Conservation (phyloP, 2,888 invertebrate genomes). For the Microdon myrmicae region DNA sequence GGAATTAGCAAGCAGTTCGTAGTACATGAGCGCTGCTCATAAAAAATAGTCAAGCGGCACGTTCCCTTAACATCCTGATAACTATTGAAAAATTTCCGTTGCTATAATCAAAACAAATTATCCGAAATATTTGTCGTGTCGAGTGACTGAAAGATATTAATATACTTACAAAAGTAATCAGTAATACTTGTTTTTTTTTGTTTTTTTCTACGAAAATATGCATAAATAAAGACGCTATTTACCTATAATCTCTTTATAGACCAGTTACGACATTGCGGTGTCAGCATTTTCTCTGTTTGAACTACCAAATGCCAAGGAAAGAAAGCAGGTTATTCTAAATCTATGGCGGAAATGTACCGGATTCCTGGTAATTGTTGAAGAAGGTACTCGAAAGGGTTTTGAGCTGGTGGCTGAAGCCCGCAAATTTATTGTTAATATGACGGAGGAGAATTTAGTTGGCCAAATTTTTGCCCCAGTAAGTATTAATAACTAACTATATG, state of each 20-base stretch:
- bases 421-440: constrained; percentile 76
- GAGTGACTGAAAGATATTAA: neutral
- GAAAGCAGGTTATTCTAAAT: constrained; percentile 77
- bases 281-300: constrained; percentile 86
- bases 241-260: constrained; percentile 60
- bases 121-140: neutral
- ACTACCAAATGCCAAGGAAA: constrained; percentile 73
- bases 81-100: too few species aligned
- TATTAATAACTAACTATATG: constrained; percentile 41
- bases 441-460: constrained; percentile 65
- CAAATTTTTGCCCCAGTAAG: constrained; percentile 82
- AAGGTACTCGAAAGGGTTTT: constrained; percentile 85
- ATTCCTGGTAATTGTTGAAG: constrained; percentile 85
- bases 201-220: neutral
- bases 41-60: too few species aligned
- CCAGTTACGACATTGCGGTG: constrained; percentile 82
- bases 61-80: too few species aligned
- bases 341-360: constrained; percentile 88
- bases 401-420: constrained; percentile 84
- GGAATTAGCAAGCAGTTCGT: too few species aligned
- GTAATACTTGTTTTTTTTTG: neutral
- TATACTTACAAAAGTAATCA: neutral
- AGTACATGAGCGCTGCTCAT: too few species aligned
- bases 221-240: constrained; percentile 11
- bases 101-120: too few species aligned